Evolutionary conservation across 2,888 invertebrate genomes (phyloP), one percentile per base, ranked within the genome.

Genomic region (Nephrotoma guestfalica): DNA sequence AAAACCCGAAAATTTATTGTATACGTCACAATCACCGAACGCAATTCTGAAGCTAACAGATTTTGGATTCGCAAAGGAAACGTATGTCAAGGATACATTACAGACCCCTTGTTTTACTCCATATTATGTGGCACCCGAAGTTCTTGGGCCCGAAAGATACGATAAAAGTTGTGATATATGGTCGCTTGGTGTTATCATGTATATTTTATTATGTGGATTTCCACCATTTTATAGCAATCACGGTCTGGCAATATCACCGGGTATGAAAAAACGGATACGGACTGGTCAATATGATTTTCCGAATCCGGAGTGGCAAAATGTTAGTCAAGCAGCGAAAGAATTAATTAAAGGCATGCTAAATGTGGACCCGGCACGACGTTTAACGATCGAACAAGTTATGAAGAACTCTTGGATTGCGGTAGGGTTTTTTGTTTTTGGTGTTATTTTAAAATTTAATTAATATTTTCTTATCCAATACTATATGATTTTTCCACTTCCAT

Each of bases 41-140:
- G 98, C 96, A n/a, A 93, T 96, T 87, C 93, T 99, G 88, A 99
- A 99, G 91, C 92, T 99, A 89, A 99, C 99, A 0, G 99, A 99
- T 92, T 99, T 99, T 92, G 99, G 99, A 7, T 99, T 99, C 93
- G 99, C 99, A 13, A 99, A 99, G 91, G 98, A 98, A 92, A 97
- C 97, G 0, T 90, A 94, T 30, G 93, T 95, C 18, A 96, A 96
- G 86, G 97, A 98, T 89, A 97, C 97, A 0, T 92, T 99, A 87
- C 97, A 98, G 91, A 99, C 99, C 0, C 99, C 99, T 0, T 99
- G 99, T 90, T 99, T 99, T 90, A 99, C 99, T 9, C 99, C 99
- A 0, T 99, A 99, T 91, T 99, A 99, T 92, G 99, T 99, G 4
- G 91, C 92, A 2, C 92, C 92, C 2, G 92, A 99, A 94, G 98